These are phyloP conservation scores for Antechinus flavipes DNA, from an alignment of 2,113 vertebrate species.

Conservation along the genomic window DNA sequence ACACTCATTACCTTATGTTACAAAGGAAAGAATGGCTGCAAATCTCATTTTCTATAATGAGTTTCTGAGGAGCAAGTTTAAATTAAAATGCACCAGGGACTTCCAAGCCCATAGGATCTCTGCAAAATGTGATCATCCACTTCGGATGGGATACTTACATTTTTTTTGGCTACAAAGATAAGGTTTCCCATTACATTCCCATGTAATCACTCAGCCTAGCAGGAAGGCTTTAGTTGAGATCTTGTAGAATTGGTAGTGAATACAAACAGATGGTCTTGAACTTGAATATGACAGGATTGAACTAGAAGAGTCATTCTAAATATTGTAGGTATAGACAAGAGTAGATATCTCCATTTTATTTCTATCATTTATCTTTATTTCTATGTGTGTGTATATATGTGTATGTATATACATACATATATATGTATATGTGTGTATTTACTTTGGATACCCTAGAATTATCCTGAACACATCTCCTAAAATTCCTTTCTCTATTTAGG, in stretches of 20 bases:
- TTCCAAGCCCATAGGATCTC: background rate
- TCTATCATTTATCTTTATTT: too few species aligned
- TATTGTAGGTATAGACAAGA: background rate
- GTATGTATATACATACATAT: too few species aligned
- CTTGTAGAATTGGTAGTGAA: background rate
- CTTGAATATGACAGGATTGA: background rate
- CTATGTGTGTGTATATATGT: too few species aligned
- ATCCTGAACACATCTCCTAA: background rate
- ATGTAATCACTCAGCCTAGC: background rate
- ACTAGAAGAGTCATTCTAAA: background rate
- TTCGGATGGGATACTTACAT: background rate
- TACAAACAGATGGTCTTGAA: background rate
- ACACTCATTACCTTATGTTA: slow-evolving; percentile 71
- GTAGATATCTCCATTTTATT: background rate
- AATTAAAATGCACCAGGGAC: slow-evolving; percentile 63
- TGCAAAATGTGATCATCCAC: background rate
- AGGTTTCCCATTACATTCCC: background rate
- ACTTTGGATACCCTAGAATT: background rate
- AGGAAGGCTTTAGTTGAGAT: background rate
- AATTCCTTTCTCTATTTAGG: background rate
- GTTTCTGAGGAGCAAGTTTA: slow-evolving; percentile 64
- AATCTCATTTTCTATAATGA: slow-evolving; percentile 71
- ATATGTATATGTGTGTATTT: background rate
- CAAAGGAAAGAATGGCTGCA: slow-evolving; percentile 61
- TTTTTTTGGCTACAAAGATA: slow-evolving; percentile 44